Percentiles rank a stretch among this genome's conserved stretches.
phyloP scores from a whole-genome alignment of 2,113 vertebrate species.

The Varanus komodoensis region DNA sequence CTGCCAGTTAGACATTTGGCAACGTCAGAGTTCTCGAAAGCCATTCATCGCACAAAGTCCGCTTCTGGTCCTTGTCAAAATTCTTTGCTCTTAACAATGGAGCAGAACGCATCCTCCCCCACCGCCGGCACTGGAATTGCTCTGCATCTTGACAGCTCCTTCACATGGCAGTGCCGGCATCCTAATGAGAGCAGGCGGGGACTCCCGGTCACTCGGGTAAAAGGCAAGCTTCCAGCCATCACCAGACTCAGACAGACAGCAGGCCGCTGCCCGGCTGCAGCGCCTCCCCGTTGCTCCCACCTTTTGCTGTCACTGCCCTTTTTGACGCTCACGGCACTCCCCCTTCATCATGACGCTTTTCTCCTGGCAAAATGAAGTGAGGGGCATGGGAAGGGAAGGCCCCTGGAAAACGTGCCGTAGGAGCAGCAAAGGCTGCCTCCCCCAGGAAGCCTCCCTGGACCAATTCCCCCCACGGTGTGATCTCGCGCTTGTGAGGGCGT shows the following conservation, averaged over 20 bases:
- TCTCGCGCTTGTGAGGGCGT: slow-evolving; percentile 42
- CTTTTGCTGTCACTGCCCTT: neutral
- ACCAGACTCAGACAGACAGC: neutral
- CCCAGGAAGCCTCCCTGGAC: neutral
- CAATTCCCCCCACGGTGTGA: too few relatives aligned
- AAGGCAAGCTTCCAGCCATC: neutral
- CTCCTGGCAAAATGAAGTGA: too few relatives aligned
- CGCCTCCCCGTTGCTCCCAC: too few relatives aligned
- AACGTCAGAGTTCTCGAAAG: neutral
- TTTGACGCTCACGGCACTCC: neutral
- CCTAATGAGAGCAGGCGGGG: neutral
- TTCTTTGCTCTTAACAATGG: neutral
- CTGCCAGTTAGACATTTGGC: slow-evolving; percentile 9
- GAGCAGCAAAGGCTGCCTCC: neutral
- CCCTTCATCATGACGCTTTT: neutral
- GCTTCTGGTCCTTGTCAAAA: slow-evolving; percentile 20
- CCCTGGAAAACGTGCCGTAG: neutral
- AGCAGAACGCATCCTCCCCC: neutral
- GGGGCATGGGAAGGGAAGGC: neutral
- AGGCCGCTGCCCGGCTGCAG: neutral
- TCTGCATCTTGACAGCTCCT: neutral
- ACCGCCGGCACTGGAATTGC: neutral
- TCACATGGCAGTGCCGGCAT: too few relatives aligned
- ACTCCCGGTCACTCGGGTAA: neutral
- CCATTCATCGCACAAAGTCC: neutral